Evolutionary conservation across 2,797 vertebrate genomes (phyloP).

Genomic region (Rhadinocentrus ornatus): DNA sequence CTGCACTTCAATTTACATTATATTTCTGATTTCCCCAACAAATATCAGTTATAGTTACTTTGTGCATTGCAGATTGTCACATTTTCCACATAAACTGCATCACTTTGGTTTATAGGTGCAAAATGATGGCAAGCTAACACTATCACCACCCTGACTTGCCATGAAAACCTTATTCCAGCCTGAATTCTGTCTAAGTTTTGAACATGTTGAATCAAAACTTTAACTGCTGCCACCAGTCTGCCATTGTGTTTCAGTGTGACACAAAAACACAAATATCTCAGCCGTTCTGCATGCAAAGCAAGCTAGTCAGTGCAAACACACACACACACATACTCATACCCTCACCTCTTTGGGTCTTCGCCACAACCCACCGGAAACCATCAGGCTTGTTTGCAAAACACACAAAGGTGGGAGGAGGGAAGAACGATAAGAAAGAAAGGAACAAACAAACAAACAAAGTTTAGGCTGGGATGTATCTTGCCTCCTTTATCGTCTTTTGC

Average conservation of each 20-base stretch:
- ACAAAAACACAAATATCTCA: slow-evolving; percentile 43
- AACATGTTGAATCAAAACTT: slow-evolving; percentile 25
- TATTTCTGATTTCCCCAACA: neutral
- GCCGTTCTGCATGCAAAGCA: neutral
- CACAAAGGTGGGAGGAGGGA: slow-evolving; percentile 20
- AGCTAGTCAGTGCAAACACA: slow-evolving; percentile 22
- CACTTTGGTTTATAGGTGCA: slow-evolving; percentile 11
- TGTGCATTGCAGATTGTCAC: slow-evolving; percentile 15
- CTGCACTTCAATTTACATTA: neutral
- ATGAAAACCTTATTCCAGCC: slow-evolving; percentile 11
- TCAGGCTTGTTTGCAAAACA: slow-evolving; percentile 59
- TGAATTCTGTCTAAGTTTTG: slow-evolving; percentile 23
- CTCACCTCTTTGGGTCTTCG: slow-evolving; percentile 69
- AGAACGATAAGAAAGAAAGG: slow-evolving; percentile 33
- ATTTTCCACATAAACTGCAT: slow-evolving; percentile 22
- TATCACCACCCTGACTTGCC: neutral
- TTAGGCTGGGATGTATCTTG: slow-evolving; percentile 35
- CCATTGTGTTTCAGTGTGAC: slow-evolving; percentile 29
- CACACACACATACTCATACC: slow-evolving; percentile 34
- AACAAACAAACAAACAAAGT: slow-evolving; percentile 51
- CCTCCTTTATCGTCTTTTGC: slow-evolving; percentile 47
- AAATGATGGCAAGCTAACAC: neutral
- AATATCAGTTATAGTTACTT: neutral
- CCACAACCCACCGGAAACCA: slow-evolving; percentile 51
- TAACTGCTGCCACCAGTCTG: slow-evolving; percentile 22